A percentile compares a stretch with the other conserved stretches of the same genome.
Conservation (phyloP, 92 coral and sea anemone genomes). For the Phymanthus crucifer region DNA sequence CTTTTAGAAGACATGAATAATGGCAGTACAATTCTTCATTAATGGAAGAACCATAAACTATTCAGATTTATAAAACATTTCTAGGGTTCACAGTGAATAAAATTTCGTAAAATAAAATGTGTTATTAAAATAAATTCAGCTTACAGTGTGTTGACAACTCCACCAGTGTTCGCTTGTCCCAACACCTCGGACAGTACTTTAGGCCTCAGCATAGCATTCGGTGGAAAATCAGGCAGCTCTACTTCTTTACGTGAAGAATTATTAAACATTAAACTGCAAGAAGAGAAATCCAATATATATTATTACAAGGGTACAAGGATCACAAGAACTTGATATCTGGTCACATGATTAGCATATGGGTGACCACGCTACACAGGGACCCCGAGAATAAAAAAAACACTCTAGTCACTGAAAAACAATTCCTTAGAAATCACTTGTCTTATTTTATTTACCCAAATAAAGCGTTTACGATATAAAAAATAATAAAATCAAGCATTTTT, state of each 20-base stretch:
- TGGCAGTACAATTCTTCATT: no score
- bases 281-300: neutral
- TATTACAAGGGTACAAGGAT: neutral
- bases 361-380: constrained; percentile 29
- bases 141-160: constrained; percentile 87
- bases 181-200: constrained; percentile 91
- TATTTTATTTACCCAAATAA: no score
- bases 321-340: neutral
- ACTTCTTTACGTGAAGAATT: constrained; percentile 44
- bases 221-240: constrained; percentile 80
- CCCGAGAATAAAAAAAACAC: neutral
- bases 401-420: neutral
- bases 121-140: no score
- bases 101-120: neutral
- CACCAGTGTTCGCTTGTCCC: constrained; percentile 90
- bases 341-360: constrained; percentile 36
- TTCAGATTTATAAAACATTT: no score
- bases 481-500: no score
- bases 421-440: no score
- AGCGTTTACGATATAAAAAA: no score
- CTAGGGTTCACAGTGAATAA: no score
- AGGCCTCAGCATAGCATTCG: constrained; percentile 84
- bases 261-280: constrained; percentile 12
- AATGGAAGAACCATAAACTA: no score
- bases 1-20: no score